Base-by-base conservation (phyloP, 2,797 vertebrate genomes). In the Enteromius trimaculatus region DNA sequence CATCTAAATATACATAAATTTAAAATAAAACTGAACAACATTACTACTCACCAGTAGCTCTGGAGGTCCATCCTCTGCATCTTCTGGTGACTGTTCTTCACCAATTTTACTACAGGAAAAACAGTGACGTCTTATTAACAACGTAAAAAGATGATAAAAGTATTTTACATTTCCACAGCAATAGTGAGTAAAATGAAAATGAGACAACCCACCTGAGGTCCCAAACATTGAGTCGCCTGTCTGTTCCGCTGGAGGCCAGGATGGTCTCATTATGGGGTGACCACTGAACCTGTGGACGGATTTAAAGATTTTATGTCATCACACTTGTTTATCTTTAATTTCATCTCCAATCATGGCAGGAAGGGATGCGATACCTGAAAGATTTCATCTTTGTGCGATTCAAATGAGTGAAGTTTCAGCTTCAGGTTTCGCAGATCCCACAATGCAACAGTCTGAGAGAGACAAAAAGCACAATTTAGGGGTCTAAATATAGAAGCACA, bases 351-450 rank as follows among this genome's bases (percentile, higher is more conserved):
- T 64, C 16, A 68, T 31, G 16, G 31, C 2, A 72, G 77, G 21
- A 1, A 0, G 19, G 5, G 6, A 65, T 47, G 23, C 72, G 81
- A 86, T 95, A 99, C 98, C 95, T 99, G 98, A 91, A 99, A 99
- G 93, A 99, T 99, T 93, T 99, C 98, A 87, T 99, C 98, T 93
- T 98, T 99, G 91, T 99, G 98, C 26, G 98, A 99, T 89, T 99
- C 98, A 91, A 99, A 99, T 0, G 98, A 99, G 91, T 99, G 97
- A 89, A 99, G 95, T 89, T 99, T 99, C 87, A 99, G 92, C 87
- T 99, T 99, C 82, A 99, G 90, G 90, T 99, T 99, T 91, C 98
- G 96, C 86, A 99, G 91, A 90, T 99, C 98, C 98, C 97, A 99
- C 17, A 99, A 94, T 65, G 98, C 97, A 89, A 99, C 98, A 39